These are phyloP conservation scores for Panthera leo DNA, from an alignment of 2,113 vertebrate species.

Conservation along the genomic window DNA sequence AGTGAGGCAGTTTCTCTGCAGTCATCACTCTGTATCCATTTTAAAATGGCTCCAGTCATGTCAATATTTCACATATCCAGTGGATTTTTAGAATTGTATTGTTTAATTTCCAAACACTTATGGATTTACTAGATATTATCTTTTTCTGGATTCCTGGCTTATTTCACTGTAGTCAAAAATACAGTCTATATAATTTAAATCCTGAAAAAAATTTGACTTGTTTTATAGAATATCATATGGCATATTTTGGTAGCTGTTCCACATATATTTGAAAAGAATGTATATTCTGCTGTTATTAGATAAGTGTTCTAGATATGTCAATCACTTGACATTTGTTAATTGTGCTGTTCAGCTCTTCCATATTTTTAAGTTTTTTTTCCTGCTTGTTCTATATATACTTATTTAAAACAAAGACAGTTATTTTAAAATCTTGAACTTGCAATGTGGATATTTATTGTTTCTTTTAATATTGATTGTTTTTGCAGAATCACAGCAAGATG, in stretches of 20 bases:
- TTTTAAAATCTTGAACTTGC: not conserved
- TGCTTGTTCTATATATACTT: not conserved
- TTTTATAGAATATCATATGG: not conserved
- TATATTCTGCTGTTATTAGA: not conserved
- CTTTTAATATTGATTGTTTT: not conserved
- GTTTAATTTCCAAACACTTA: not conserved
- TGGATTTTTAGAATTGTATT: not conserved
- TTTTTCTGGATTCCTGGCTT: not conserved
- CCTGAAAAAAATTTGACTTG: not conserved
- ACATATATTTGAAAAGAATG: not conserved
- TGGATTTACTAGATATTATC: not conserved
- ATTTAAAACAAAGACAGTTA: not conserved
- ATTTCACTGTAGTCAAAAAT: not conserved
- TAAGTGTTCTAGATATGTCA: not conserved
- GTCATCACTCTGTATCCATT: not conserved
- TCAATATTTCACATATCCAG: not conserved
- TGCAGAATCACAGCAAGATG: not conserved
- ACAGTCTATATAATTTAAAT: not conserved
- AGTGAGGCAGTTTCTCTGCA: not conserved
- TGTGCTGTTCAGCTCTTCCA: not conserved
- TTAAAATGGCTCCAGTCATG: not conserved
- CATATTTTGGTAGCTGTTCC: not conserved
- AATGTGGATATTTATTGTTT: not conserved
- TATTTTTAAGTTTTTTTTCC: not conserved
- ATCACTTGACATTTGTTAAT: not conserved